A percentile compares a stretch with the other conserved stretches of the same genome.
phyloP scores from a whole-genome alignment of 2,888 invertebrate genomes.

The Drosophila emarginata region DNA sequence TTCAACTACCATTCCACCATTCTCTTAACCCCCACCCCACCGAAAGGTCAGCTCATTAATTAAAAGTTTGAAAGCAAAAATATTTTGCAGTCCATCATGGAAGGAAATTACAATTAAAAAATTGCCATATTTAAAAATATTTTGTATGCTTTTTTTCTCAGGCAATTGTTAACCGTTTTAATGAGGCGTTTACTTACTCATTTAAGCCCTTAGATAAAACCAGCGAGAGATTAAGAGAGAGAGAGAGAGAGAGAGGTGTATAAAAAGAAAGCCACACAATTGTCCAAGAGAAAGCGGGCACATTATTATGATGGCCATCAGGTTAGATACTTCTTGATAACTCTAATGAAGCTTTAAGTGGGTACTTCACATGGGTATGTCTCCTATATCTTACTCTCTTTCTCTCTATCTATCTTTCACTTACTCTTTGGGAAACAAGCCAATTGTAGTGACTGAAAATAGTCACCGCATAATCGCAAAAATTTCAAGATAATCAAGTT shows the following conservation, averaged over 20 bases:
- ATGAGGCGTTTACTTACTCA: slow-evolving; percentile 43
- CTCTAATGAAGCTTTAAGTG: slow-evolving; percentile 11
- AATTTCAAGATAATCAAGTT: not conserved
- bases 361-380: not conserved
- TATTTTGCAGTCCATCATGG: slow-evolving; percentile 4
- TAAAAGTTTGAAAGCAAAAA: slow-evolving; percentile 29
- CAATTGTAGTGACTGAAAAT: slow-evolving; percentile 1
- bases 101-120: slow-evolving; percentile 11
- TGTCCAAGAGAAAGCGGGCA: not conserved
- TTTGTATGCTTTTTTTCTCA: slow-evolving; percentile 34
- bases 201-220: not conserved
- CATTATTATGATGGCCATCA: not conserved
- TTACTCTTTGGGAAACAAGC: not conserved
- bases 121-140: slow-evolving; percentile 23
- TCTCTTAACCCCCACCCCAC: not conserved
- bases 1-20: slow-evolving; percentile 25
- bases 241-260: slow-evolving; percentile 4
- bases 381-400: no score
- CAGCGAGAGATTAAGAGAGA: not conserved
- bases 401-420: no score
- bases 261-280: slow-evolving; percentile 47
- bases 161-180: slow-evolving; percentile 34
- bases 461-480: not conserved
- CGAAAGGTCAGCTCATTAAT: slow-evolving; percentile 37
- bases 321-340: not conserved